Conservation (phyloP, 2,113 vertebrate genomes). For the Tetraodon nigroviridis region DNA sequence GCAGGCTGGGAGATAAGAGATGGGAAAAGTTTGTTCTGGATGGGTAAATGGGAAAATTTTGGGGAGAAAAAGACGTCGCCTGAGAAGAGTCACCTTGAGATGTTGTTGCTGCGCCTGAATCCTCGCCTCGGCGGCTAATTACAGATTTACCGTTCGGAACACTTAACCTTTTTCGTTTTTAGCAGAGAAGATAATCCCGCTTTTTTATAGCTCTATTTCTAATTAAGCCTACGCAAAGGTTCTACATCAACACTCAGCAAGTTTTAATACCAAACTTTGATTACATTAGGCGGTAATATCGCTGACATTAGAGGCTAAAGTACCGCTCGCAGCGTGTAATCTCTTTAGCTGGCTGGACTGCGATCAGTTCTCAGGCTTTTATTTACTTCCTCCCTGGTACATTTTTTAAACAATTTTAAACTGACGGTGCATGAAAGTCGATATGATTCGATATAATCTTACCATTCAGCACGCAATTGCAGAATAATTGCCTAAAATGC, state of each 20-base stretch:
- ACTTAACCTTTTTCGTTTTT: slow-evolving; percentile 36
- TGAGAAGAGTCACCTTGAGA: slow-evolving; percentile 62
- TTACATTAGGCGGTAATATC: slow-evolving; percentile 55
- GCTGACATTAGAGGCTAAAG: slow-evolving; percentile 48
- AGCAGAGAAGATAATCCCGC: neutral
- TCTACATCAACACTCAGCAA: slow-evolving; percentile 42
- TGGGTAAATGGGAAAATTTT: slow-evolving; percentile 44
- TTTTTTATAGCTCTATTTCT: slow-evolving; percentile 17
- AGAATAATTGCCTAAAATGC: too few species aligned
- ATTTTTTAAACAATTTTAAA: neutral
- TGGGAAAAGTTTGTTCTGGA: slow-evolving; percentile 43
- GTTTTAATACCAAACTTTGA: slow-evolving; percentile 57
- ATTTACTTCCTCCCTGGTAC: neutral
- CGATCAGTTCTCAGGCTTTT: neutral
- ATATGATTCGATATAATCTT: too few species aligned
- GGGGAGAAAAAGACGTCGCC: slow-evolving; percentile 45
- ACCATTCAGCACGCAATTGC: too few species aligned
- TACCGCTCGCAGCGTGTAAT: slow-evolving; percentile 64
- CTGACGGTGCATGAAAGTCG: too few species aligned
- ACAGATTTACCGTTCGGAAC: slow-evolving; percentile 50
- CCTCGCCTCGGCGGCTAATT: slow-evolving; percentile 56
- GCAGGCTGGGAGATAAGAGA: slow-evolving; percentile 48
- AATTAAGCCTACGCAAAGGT: slow-evolving; percentile 51
- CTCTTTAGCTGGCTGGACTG: slow-evolving; percentile 26
- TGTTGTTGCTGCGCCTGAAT: slow-evolving; percentile 41